A percentile compares a stretch with the other conserved stretches of the same genome.
Conservation (phyloP, 2,113 vertebrate genomes). For the Microtus pennsylvanicus region DNA sequence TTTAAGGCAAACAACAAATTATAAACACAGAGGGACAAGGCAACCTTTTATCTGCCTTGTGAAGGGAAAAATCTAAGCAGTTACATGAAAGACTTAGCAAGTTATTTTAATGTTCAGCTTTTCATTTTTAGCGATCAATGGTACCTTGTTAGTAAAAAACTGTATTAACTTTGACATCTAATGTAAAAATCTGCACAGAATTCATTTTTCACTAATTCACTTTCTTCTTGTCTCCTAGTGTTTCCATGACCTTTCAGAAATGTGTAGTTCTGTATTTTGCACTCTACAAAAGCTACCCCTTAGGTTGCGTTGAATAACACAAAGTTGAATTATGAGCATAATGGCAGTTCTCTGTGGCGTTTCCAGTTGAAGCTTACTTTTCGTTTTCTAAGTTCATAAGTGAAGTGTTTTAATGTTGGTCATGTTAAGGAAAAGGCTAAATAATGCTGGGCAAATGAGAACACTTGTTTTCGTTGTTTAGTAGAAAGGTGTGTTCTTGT, state of each 20-base stretch:
- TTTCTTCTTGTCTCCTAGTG: slow-evolving; percentile 75
- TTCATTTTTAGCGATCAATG: slow-evolving; percentile 63
- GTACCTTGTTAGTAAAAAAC: slow-evolving; percentile 70
- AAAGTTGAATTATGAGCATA: slow-evolving; percentile 74
- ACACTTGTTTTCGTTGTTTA: slow-evolving; percentile 45
- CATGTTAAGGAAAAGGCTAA: slow-evolving; percentile 74
- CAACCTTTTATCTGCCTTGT: slow-evolving; percentile 64
- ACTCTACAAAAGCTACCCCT: slow-evolving; percentile 69
- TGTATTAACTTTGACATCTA: slow-evolving; percentile 74
- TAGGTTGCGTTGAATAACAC: slow-evolving; percentile 72
- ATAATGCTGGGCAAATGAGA: slow-evolving; percentile 55
- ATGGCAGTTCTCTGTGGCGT: slow-evolving; percentile 75
- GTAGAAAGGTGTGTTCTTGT: slow-evolving; percentile 39
- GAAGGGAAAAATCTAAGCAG: slow-evolving; percentile 45
- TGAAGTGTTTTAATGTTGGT: slow-evolving; percentile 67
- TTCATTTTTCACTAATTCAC: slow-evolving; percentile 75
- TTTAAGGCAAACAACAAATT: slow-evolving; percentile 72
- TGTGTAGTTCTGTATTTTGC: slow-evolving; percentile 72
- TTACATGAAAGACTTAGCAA: slow-evolving; percentile 66
- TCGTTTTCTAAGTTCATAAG: slow-evolving; percentile 67
- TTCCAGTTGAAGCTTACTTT: slow-evolving; percentile 74
- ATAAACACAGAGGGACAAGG: slow-evolving; percentile 59
- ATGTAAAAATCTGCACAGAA: slow-evolving; percentile 65
- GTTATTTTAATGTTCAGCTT: slow-evolving; percentile 69
- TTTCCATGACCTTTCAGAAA: slow-evolving; percentile 80